Evolutionary conservation across 2,113 vertebrate genomes (phyloP), one percentile per base, ranked within the genome.

Genomic region (Cervus canadensis): DNA sequence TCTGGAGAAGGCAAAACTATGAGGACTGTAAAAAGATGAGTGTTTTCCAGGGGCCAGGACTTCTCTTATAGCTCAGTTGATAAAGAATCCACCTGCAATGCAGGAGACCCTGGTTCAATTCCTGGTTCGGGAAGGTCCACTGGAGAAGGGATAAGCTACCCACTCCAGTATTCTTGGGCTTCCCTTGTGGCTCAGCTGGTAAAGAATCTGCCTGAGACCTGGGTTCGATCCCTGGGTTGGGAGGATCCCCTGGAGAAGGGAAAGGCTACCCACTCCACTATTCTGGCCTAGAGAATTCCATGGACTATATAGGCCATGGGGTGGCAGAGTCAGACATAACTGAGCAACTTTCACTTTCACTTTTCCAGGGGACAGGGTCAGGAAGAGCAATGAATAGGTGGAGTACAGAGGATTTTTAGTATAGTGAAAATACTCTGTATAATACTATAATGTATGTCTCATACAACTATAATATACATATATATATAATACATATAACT

Each of bases 41-140:
- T 74, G 36, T 13, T 74, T 25, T 43, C 71, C 71, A 43, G 36
- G 21, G 36, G 11, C 1, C 36, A 74, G 21, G 71, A 43, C 64
- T 71, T 36, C n/a, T 19, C 64, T 71, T 71, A 36, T 36, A 71
- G 64, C 64, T 71, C n/a, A 36, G 64, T 36, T 36, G 64, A 10
- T 36, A 71, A 71, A 71, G 64, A 71, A 71, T 71, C n/a, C 64
- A 36, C n/a, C 64, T 71, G 64, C 64, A 36, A 11, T 21, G 64
- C 64, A 36, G 17, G 64, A 67, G 9, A 71, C 17, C 10, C 64
- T 0, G 3, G 64, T 71, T 36, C 0, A 0, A 71, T 5, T 36
- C n/a, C 64, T 71, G 17, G n/a, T n/a, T 12, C 67, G 12, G 67
- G 17, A 71, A 71, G 67, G 36, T 71, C n/a, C 67, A 12, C 19